Percentiles rank a stretch among this genome's conserved stretches.
These are phyloP conservation scores for Pectinophora gossypiella DNA, from an alignment of 1,140 invertebrate species.

Conservation along the genomic window DNA sequence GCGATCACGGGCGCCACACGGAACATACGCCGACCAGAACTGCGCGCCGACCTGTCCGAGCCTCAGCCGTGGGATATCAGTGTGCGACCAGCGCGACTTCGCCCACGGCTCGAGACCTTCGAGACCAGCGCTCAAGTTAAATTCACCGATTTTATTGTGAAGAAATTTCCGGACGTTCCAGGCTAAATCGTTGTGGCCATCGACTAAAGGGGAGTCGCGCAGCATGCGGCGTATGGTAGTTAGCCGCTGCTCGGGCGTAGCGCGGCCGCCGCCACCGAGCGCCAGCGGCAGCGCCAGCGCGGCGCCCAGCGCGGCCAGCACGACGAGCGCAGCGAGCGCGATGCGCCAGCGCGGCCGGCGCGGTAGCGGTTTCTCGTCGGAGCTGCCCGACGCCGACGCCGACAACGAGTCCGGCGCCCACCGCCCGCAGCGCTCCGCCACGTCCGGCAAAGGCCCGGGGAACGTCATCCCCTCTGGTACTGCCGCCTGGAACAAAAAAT, in stretches of 20 bases:
- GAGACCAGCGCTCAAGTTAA: slow-evolving; percentile 87
- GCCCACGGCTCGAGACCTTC: slow-evolving; percentile 86
- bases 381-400: slow-evolving; percentile 67
- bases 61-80: slow-evolving; percentile 89
- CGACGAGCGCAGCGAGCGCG: slow-evolving; percentile 59
- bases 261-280: slow-evolving; percentile 67
- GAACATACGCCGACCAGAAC: slow-evolving; percentile 89
- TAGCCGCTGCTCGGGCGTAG: slow-evolving; percentile 76
- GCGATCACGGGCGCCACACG: slow-evolving; percentile 86
- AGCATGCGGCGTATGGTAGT: slow-evolving; percentile 76
- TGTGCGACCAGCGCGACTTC: slow-evolving; percentile 88
- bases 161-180: slow-evolving; percentile 89
- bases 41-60: slow-evolving; percentile 90
- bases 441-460: slow-evolving; percentile 67
- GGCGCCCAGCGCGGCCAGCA: slow-evolving; percentile 59
- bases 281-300: slow-evolving; percentile 66
- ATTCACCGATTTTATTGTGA: slow-evolving; percentile 86
- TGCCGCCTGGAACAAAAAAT: slow-evolving; percentile 55
- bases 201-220: slow-evolving; percentile 78
- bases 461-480: slow-evolving; percentile 70
- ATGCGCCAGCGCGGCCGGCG: slow-evolving; percentile 65
- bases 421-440: slow-evolving; percentile 70
- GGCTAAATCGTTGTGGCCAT: slow-evolving; percentile 92
- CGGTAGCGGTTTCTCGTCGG: slow-evolving; percentile 66
- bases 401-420: slow-evolving; percentile 67